Percentiles rank a stretch among this genome's conserved stretches.
Evolutionary conservation across 37 sponge, comb jelly and placozoan species (phyloP).

Genomic region (Petrosia ficiformis): DNA sequence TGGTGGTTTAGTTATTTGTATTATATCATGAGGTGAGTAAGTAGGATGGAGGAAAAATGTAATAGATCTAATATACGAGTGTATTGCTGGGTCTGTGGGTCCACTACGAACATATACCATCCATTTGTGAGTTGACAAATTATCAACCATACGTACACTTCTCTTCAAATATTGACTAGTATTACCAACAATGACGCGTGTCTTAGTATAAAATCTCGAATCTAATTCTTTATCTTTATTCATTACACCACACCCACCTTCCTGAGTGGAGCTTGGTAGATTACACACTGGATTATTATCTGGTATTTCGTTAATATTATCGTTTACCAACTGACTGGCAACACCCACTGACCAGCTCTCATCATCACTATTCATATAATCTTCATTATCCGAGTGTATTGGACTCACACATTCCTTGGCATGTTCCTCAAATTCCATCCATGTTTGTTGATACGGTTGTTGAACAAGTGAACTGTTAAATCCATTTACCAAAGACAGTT

Average conservation of each 20-base stretch:
- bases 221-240: background rate
- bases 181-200: slow-evolving; percentile 78
- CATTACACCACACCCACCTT: background rate
- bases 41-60: slow-evolving; percentile 88
- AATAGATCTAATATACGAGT: slow-evolving; percentile 64
- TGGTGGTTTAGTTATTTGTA: slow-evolving; percentile 57
- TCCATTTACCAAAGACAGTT: too few relatives aligned
- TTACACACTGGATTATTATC: too few relatives aligned
- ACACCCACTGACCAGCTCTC: too few relatives aligned
- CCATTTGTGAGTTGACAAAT: slow-evolving; percentile 90
- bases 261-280: background rate
- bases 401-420: background rate
- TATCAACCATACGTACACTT: slow-evolving; percentile 2
- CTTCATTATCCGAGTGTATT: slow-evolving; percentile 10
- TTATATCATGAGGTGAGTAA: slow-evolving; percentile 82
- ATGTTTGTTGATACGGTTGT: background rate
- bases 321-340: too few relatives aligned
- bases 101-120: slow-evolving; percentile 83
- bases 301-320: background rate
- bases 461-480: too few relatives aligned
- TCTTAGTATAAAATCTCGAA: slow-evolving; percentile 41
- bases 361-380: background rate
- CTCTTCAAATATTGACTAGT: slow-evolving; percentile 72
- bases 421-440: background rate
- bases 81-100: slow-evolving; percentile 49